Evolutionary conservation across 1,140 invertebrate species (phyloP), one percentile per base, ranked within the genome.

Genomic region (Globodera ellingtonae): DNA sequence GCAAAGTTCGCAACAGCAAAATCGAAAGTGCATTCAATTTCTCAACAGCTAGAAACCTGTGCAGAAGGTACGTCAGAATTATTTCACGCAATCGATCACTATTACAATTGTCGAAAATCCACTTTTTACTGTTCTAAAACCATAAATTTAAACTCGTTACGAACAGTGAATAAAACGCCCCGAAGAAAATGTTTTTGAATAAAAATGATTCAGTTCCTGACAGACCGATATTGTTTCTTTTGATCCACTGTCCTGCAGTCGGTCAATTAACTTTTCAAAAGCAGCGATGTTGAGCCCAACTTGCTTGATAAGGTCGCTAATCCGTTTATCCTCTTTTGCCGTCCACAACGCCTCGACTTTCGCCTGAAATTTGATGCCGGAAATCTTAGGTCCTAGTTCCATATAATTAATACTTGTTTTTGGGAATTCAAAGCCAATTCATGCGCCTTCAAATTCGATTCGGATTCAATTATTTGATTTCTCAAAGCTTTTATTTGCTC

Each of bases 61-160:
- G 72, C 46, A 87, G 59, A 10, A 87, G 75, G 56, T 87, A 87
- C 18, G 82, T 77, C 35, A 87, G 79, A 44, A 88, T 80, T 44
- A 88, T 79, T 81, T 87, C 86, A 71, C 86, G 81, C 67, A 85
- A 69, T 56, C 84, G 83, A 78, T 87, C 86, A 35, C 75, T 87
- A 10, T 73, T 72, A 75, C 86, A 88, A 74, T 86, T 78, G 48
- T 88, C 86, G 74, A 88, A 84, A 78, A 87, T 87, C 86, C 86
- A 87, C 52, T 87, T 84, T 73, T 87, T 87, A 47, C 73, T 67
- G 47, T 81, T 87, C 83, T 86, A 69, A 84, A 85, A 77, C 81
- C 47, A 47, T 73, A 35, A 75, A 79, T 48, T 81, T 62, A 21
- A 79, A 15, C n/a, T 46, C n/a, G n/a, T 9, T 59, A 59, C 18